Evolutionary conservation across 1,140 invertebrate species (phyloP), one percentile per base, ranked within the genome.

Genomic region (Coenobita brevimanus): DNA sequence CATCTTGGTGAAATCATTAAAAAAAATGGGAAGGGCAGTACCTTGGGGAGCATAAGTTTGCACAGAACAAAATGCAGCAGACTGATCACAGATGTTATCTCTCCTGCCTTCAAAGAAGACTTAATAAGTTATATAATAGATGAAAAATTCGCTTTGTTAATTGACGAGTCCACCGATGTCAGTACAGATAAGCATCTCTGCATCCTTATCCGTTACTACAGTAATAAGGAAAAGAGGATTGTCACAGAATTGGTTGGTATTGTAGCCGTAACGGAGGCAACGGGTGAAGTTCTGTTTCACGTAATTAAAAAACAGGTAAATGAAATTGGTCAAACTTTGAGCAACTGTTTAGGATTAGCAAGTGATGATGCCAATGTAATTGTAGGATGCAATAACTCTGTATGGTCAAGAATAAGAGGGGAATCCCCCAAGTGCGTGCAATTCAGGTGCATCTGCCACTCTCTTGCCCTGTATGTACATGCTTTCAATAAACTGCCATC

Each of bases 81-180:
- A 82, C 27, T 54, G 54, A 13, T 84, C n/a, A 75, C 69, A 30
- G 82, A 84, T 36, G 82, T 75, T 84, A 60, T 84, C 50, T 73
- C 82, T n/a, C 38, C 67, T 67, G 80, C 15, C 38, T 69, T 38
- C 64, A 36, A 41, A 41, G 60, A 82, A 43, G 80, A 82, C n/a
- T 50, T 82, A 33, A 24, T 38, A 46, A 41, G n/a, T 38, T n/a
- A 67, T 67, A 60, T 57, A 36, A 54, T 30, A 46, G 80, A 57
- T 33, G 30, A 82, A 17, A 83, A 83, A 36, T 83, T 41, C 69
- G 60, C 36, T 1, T 30, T 83, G 27, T 50, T 83, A 43, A 54
- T 83, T 83, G 81, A 83, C 43, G 81, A 83, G 54, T 67, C 81
- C 24, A 83, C 62, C 24, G 81, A 83, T 24, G 41, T 83, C 46